Base-by-base conservation (phyloP, 2,888 invertebrate species). In the Cheilosia urbana region DNA sequence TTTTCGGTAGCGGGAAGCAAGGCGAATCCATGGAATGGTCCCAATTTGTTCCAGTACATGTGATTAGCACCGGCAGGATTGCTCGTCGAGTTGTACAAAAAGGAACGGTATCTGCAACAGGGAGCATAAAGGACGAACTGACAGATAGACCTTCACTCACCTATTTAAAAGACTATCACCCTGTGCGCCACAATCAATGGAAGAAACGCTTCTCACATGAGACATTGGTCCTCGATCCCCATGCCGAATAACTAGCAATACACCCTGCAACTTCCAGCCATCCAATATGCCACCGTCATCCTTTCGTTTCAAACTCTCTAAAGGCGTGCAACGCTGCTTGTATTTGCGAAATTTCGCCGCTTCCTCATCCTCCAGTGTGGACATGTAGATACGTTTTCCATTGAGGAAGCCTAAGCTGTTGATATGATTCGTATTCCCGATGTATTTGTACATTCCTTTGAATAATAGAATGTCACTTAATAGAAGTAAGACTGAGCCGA, bases 201-300 rank as follows among this genome's bases (percentile, higher is more conserved):
- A 94, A 63, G 96, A 95, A 47, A 97, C 95, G 79, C 96, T 96
- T 68, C 95, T 94, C 1, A 98, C 94, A 90, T 97, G 96, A 11
- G 96, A 96, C 87, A 98, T 93, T 0, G 98, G 97, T 0, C 98
- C 97, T 62, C 98, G 93, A 91, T 98, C 98, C 0, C 98, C 98
- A 90, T 98, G 98, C 17, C 98, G 93, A 4, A 97, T 95, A 60
- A 98, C 93, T 63, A 97, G 93, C 49, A 97, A 91, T 2, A 96
- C 94, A 15, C 92, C 92, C 83, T 92, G 92, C 42, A 93, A 85
- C 68, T 92, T 91, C 92, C 92, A 92, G 68, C 92, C 92, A 87
- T 92, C 92, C 72, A 92, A 88, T 79, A 92, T 90, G 51, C 92
- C 92, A 65, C 92, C 97, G 95, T 97, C 97, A 88, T 96, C 95